Evolutionary conservation across 2,113 vertebrate species (phyloP).

Genomic region (Falco punctatus): DNA sequence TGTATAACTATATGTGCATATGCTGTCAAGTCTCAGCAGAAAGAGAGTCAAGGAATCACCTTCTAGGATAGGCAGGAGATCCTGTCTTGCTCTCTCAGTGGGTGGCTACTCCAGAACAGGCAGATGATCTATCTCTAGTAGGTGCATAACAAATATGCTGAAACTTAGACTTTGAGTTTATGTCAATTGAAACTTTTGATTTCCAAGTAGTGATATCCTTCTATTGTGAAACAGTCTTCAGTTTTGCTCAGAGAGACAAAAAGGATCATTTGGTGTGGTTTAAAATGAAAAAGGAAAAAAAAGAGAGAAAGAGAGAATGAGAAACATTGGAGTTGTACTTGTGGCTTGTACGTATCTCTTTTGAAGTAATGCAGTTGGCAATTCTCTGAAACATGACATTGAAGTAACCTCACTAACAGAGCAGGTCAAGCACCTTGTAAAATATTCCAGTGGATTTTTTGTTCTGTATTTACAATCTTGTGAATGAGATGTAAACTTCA

Average conservation of each 20-base stretch:
- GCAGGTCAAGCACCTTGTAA: not conserved
- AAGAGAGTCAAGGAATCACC: slow-evolving; percentile 31
- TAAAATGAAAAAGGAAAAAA: not conserved
- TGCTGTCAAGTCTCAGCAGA: slow-evolving; percentile 17
- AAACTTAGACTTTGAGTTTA: not conserved
- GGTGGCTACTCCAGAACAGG: not conserved
- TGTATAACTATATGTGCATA: not conserved
- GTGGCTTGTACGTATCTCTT: not conserved
- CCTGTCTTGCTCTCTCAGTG: not conserved
- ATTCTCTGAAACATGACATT: not conserved
- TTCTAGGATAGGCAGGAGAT: slow-evolving; percentile 39
- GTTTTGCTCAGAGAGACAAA: not conserved
- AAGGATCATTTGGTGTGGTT: not conserved
- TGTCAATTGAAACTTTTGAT: not conserved
- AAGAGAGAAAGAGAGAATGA: not conserved
- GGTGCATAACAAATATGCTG: not conserved
- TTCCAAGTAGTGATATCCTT: not conserved
- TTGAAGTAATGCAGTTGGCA: not conserved
- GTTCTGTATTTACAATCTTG: not conserved
- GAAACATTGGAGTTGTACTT: not conserved
- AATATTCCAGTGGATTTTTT: not conserved
- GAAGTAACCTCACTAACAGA: not conserved
- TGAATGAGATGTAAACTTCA: not conserved
- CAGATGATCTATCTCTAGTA: not conserved
- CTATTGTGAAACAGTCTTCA: not conserved